Base-by-base conservation (phyloP, 2,113 vertebrate species). In the Entomyzon cyanotis region DNA sequence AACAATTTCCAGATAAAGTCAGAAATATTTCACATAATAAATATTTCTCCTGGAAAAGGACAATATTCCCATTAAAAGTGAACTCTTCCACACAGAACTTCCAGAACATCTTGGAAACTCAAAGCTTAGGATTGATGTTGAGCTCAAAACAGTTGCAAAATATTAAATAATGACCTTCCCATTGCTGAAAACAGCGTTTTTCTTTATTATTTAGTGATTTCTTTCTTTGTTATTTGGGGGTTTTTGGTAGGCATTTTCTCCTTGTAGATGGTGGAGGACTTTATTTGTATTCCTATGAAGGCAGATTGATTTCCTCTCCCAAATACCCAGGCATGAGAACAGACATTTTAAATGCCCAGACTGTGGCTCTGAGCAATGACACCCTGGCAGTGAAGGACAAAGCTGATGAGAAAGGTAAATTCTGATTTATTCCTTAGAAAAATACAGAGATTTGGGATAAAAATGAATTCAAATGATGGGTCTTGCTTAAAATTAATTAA, bases 261-360 rank as follows among this genome's bases (percentile, higher is more conserved):
- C 98, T 99, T 16, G 98, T 99, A 75, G 99, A 99, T 87, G 99
- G 99, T 95, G 98, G 98, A 74, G 99, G 99, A 18, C 96, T 99
- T 90, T 99, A 99, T 95, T 97, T 98, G 84, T 99, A 99, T 97
- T 99, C 99, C 22, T 99, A 99, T 76, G 99, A 99, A 85, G 99
- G 99, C 15, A 98, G 99, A 82, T 97, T 99, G 52, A 98, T 99
- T 96, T 99, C 99, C 35, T 98, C 98, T 90, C 99, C 99, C 22
- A 99, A 98, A 97, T 98, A 99, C 82, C 98, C 98, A 23, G 99
- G 99, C 75, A 98, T 99, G 98, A 99, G 99, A 97, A 98, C 98
- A 50, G 99, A 99, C 91, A 97, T 98, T 97, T 96, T 99, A 63
- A 99, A 98, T 91, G 94, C 98, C 67, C 99, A 99, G 96, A 98